Evolutionary conservation across 2,888 invertebrate species (phyloP).

Genomic region (Drosophila melanosoma): DNA sequence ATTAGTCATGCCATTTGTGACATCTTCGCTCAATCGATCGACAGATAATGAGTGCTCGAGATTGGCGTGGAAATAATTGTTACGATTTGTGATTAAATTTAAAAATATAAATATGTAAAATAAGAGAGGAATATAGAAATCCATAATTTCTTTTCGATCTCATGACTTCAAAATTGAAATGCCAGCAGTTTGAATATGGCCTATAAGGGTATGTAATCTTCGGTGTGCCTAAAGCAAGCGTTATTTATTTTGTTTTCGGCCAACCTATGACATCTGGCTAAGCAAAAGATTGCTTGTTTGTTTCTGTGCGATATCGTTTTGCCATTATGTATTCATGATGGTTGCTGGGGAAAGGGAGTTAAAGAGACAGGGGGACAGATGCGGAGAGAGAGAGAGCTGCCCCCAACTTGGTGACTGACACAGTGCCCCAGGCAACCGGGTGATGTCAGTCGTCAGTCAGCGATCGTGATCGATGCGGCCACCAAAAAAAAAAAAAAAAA

Average conservation of each 20-base stretch:
- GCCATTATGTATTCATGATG: constrained; percentile 49
- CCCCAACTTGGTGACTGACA: constrained; percentile 42
- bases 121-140: not conserved
- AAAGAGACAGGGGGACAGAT: not conserved
- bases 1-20: not conserved
- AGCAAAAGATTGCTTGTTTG: constrained; percentile 48
- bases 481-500: constrained; percentile 36
- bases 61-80: not conserved
- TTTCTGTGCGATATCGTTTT: constrained; percentile 29
- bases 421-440: constrained; percentile 46
- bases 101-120: not conserved
- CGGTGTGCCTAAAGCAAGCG: not conserved
- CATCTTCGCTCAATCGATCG: not conserved
- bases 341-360: not conserved
- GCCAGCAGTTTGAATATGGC: not conserved
- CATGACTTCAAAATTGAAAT: not conserved
- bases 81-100: not conserved
- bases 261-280: constrained; percentile 63
- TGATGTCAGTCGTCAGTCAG: constrained; percentile 70
- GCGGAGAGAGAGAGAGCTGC: constrained; percentile 9
- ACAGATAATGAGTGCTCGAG: not conserved
- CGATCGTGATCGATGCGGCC: constrained; percentile 75
- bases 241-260: constrained; percentile 10
- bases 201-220: not conserved
- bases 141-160: not conserved